Percentiles rank a stretch among this genome's conserved stretches.
phyloP scores from a whole-genome alignment of 1,140 invertebrate species.

The Cyclina sinensis region DNA sequence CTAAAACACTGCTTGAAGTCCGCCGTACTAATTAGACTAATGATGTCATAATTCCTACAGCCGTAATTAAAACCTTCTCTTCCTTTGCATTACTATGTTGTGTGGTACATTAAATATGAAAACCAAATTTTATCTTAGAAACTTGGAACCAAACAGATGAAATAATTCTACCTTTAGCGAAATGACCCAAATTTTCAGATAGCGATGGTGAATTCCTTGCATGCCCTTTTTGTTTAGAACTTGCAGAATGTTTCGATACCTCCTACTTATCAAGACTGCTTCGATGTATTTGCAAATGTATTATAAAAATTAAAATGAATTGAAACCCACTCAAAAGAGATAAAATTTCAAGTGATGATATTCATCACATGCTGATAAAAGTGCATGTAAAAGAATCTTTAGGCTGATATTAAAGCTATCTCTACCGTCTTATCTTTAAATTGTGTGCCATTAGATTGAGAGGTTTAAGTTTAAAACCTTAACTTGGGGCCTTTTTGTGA shows the following conservation, averaged over 20 bases:
- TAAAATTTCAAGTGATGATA: neutral
- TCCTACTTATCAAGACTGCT: neutral
- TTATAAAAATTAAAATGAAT: slow-evolving; percentile 27
- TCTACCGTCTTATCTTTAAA: no score
- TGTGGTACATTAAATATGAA: neutral
- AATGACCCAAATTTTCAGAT: neutral
- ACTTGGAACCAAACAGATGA: neutral
- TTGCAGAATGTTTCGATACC: neutral
- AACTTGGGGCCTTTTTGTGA: no score
- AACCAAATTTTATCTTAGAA: neutral
- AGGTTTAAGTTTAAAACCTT: no score
- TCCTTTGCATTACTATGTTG: neutral
- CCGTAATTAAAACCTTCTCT: neutral
- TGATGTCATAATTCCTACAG: neutral
- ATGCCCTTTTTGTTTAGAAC: neutral
- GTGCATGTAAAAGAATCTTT: no score
- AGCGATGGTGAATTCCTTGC: neutral
- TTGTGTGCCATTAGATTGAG: no score
- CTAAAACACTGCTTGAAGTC: neutral
- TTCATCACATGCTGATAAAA: no score
- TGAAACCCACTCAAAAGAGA: neutral
- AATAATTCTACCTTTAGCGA: neutral
- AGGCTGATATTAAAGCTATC: no score
- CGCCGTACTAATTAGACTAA: neutral
- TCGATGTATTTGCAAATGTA: neutral